Percentiles rank a stretch among this genome's conserved stretches.
phyloP scores from a whole-genome alignment of 2,888 invertebrate species.

The Ornithoptera priamus region DNA sequence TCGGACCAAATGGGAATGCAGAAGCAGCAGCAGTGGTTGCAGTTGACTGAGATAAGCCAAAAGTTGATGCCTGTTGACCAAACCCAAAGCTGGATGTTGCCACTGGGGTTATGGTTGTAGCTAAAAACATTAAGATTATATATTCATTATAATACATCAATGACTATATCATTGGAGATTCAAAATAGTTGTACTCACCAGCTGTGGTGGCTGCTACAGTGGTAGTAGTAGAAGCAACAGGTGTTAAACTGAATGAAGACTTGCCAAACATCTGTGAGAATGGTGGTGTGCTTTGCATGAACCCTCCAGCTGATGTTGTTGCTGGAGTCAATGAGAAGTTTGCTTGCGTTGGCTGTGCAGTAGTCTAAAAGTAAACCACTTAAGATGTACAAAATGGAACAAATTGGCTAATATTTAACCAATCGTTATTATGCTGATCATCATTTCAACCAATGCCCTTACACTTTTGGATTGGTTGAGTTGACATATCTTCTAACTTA shows the following conservation, averaged over 20 bases:
- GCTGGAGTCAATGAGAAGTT: constrained; percentile 34
- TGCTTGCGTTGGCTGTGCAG: constrained; percentile 40
- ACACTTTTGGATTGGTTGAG: too few species aligned
- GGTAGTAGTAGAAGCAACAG: constrained; percentile 23
- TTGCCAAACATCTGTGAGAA: constrained; percentile 36
- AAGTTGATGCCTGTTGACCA: not conserved
- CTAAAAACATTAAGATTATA: constrained; percentile 8
- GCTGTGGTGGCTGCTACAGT: constrained; percentile 36
- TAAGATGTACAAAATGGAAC: not conserved
- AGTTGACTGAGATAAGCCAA: not conserved
- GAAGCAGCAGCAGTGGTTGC: constrained; percentile 24
- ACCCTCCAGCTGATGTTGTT: constrained; percentile 27
- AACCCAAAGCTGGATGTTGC: constrained; percentile 35
- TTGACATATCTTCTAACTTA: too few species aligned
- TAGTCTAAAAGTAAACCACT: constrained; percentile 14
- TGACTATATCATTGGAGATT: not conserved
- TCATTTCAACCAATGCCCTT: too few species aligned
- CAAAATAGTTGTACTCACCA: constrained; percentile 32
- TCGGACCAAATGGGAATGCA: constrained; percentile 28
- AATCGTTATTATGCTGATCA: too few species aligned
- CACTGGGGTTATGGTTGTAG: constrained; percentile 32
- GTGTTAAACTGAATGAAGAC: constrained; percentile 39
- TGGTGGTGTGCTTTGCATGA: constrained; percentile 30
- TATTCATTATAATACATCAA: too few species aligned
- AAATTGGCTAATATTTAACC: too few species aligned